phyloP scores from a whole-genome alignment of 2,113 vertebrate genomes.

The Gavialis gangeticus region DNA sequence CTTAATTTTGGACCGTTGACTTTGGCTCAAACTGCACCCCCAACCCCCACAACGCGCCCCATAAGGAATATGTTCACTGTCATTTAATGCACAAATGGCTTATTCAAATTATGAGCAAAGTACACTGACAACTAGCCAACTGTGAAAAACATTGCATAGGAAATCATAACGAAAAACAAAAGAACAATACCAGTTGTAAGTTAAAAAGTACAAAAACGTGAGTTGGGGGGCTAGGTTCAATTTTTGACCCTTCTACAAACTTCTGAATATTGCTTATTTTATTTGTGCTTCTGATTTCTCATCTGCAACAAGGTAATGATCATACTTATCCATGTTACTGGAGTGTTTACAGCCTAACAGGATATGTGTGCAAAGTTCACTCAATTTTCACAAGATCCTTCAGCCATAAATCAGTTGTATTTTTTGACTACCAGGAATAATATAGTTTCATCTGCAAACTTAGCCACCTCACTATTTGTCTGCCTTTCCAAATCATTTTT shows the following conservation, averaged over 20 bases:
- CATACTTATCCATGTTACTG: neutral
- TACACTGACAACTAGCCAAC: neutral
- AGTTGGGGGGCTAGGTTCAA: neutral
- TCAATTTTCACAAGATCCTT: no score
- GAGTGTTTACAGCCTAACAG: neutral
- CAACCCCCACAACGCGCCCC: no score
- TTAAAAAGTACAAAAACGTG: neutral
- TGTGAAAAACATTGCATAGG: neutral
- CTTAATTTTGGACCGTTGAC: neutral
- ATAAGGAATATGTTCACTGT: fast-evolving
- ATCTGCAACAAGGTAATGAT: neutral
- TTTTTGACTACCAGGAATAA: no score
- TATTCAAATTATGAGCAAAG: neutral
- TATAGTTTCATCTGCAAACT: no score
- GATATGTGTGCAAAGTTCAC: no score
- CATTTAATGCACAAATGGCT: fast-evolving
- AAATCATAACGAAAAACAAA: neutral
- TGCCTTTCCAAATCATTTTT: no score
- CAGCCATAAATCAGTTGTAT: no score
- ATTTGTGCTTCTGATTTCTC: neutral
- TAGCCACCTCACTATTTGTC: no score
- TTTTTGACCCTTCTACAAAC: neutral
- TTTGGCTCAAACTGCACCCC: fast-evolving
- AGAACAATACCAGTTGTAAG: neutral
- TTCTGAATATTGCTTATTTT: neutral